These are phyloP conservation scores for Meles meles DNA, from an alignment of 2,113 vertebrate genomes.

Conservation along the genomic window DNA sequence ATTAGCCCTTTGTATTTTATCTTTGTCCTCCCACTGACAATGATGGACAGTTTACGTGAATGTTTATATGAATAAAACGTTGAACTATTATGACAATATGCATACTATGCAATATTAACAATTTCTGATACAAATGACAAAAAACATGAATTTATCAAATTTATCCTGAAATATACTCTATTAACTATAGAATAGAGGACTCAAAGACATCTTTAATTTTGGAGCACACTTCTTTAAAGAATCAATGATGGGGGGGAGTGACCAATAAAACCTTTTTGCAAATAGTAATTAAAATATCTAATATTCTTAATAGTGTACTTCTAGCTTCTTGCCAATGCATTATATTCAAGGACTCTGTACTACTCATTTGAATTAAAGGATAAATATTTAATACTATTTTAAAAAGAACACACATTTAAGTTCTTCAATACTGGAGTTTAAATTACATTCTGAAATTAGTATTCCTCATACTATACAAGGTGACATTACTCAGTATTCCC, in stretches of 20 bases:
- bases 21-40: not conserved
- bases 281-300: conserved; percentile 12
- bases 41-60: not conserved
- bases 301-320: not conserved
- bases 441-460: conserved; percentile 42
- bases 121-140: conserved; percentile 21
- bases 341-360: not conserved
- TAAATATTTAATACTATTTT: conserved; percentile 25
- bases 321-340: not conserved
- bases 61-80: not conserved
- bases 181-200: not conserved
- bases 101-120: not conserved
- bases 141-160: not conserved
- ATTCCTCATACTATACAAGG: not conserved
- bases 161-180: not conserved
- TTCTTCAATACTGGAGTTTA: not conserved
- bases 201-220: not conserved
- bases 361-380: conserved; percentile 32
- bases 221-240: conserved; percentile 7
- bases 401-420: conserved; percentile 34
- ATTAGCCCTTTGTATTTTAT: not conserved
- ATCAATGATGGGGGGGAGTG: not conserved
- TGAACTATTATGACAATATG: conserved; percentile 2
- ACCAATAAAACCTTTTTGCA: not conserved
- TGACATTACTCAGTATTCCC: not conserved